These are phyloP conservation scores for Platycnemis pennipes DNA, from an alignment of 2,888 invertebrate species.

Conservation along the genomic window DNA sequence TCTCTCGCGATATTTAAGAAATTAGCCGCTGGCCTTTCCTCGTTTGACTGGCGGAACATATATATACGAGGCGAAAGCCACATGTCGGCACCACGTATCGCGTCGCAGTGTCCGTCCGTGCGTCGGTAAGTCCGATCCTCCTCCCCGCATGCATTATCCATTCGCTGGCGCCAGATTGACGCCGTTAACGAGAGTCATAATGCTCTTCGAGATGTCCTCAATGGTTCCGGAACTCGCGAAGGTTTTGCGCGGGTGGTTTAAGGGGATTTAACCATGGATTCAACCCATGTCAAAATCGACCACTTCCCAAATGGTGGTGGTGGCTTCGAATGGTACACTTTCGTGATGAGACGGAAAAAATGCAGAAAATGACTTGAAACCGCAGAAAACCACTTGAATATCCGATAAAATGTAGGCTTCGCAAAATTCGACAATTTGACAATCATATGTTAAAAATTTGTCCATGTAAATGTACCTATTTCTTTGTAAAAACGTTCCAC, in stretches of 20 bases:
- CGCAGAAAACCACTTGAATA: too few species aligned
- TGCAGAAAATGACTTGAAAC: too few species aligned
- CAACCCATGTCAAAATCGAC: too few species aligned
- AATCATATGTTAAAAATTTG: too few species aligned
- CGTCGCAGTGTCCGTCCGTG: not conserved
- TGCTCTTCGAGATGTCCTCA: not conserved
- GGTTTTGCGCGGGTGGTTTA: not conserved
- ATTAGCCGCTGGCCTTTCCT: not conserved
- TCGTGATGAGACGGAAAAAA: too few species aligned
- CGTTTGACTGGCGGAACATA: not conserved
- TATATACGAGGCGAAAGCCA: not conserved
- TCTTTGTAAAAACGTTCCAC: too few species aligned
- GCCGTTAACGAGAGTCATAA: not conserved
- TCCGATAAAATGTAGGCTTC: too few species aligned
- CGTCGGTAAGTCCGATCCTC: not conserved
- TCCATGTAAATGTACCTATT: too few species aligned
- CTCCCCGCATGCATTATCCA: not conserved
- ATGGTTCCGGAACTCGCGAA: not conserved
- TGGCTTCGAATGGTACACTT: too few species aligned
- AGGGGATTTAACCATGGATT: not conserved
- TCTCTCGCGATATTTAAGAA: not conserved
- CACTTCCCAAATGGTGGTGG: too few species aligned
- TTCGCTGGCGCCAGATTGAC: not conserved
- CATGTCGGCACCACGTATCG: not conserved
- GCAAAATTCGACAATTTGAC: too few species aligned